phyloP scores from a whole-genome alignment of 2,888 invertebrate genomes.

The Caenorhabditis sp. region DNA sequence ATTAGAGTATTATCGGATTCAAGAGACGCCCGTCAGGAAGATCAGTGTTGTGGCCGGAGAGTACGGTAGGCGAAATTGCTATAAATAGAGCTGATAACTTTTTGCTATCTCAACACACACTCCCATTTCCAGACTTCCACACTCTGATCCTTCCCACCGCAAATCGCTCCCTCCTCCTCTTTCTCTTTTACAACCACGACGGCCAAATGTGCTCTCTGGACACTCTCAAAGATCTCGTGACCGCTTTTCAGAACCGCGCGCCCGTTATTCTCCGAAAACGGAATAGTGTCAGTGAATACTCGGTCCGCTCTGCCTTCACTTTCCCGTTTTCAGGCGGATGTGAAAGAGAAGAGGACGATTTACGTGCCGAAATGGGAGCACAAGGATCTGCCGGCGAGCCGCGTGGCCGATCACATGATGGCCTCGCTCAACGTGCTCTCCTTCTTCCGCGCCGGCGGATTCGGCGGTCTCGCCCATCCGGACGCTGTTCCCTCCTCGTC shows the following conservation, averaged over 20 bases:
- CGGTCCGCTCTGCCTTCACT: too few species aligned
- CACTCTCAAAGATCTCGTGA: too few species aligned
- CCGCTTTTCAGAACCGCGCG: too few species aligned
- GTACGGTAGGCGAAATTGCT: background rate
- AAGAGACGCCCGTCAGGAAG: conserved; percentile 1
- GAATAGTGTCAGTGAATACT: too few species aligned
- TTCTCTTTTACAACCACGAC: conserved; percentile 21
- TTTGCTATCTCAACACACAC: too few species aligned
- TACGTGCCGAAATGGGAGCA: conserved; percentile 42
- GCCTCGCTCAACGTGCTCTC: conserved; percentile 22
- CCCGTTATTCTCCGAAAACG: background rate
- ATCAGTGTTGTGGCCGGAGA: background rate
- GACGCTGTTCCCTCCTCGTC: conserved; percentile 37
- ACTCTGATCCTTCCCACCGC: conserved; percentile 23
- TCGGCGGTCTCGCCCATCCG: conserved; percentile 40
- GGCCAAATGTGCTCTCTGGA: conserved; percentile 17
- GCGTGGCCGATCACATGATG: conserved; percentile 41
- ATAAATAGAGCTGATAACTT: too few species aligned
- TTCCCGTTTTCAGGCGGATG: conserved; percentile 11
- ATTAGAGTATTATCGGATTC: conserved; percentile 14
- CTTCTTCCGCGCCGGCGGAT: conserved; percentile 40
- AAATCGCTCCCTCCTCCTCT: conserved; percentile 7
- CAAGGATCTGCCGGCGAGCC: conserved; percentile 13
- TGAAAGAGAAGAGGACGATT: background rate
- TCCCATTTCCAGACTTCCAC: conserved; percentile 14